Percentiles rank a stretch among this genome's conserved stretches.
These are phyloP conservation scores for Mythimna albipuncta DNA, from an alignment of 2,888 invertebrate genomes.

Conservation along the genomic window DNA sequence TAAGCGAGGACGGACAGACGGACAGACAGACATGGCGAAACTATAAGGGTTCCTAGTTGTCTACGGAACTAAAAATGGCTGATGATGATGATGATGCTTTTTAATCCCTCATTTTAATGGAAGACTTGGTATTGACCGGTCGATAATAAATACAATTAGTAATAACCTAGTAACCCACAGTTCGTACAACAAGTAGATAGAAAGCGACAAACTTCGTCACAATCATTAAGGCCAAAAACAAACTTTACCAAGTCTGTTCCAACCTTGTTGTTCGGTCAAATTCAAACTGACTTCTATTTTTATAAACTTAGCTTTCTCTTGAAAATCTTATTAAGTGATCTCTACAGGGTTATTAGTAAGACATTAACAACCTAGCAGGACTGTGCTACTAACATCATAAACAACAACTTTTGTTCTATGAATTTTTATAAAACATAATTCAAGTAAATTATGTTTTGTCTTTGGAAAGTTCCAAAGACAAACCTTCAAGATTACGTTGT, in stretches of 20 bases:
- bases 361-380: no score
- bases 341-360: background rate
- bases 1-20: no score
- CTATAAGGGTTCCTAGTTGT: no score
- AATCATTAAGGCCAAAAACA: conserved; percentile 28
- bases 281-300: conserved; percentile 25
- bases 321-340: conserved; percentile 8
- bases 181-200: conserved; percentile 26
- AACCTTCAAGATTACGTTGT: no score
- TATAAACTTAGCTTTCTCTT: conserved; percentile 22
- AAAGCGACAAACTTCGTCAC: conserved; percentile 32
- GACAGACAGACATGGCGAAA: no score
- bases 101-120: background rate
- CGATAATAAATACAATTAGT: background rate
- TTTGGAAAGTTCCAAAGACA: no score
- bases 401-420: no score
- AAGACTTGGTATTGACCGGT: background rate
- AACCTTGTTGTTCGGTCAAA: conserved; percentile 40
- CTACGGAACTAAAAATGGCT: no score
- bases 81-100: background rate
- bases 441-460: no score
- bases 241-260: conserved; percentile 28
- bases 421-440: no score
- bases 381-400: no score
- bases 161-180: conserved; percentile 26